phyloP scores from a whole-genome alignment of 1,140 invertebrate species.

The Microplitis demolitor region DNA sequence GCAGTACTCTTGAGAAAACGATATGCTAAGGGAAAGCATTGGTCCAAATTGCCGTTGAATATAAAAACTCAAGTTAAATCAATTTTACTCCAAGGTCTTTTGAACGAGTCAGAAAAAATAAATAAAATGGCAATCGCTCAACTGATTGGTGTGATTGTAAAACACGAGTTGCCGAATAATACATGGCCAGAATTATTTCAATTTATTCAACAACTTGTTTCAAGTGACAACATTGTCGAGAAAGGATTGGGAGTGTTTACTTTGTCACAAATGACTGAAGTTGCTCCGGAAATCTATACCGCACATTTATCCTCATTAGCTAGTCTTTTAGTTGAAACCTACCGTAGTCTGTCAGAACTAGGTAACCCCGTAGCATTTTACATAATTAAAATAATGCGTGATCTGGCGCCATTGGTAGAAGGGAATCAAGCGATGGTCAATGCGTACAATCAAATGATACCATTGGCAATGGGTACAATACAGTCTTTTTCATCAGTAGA shows the following conservation, averaged over 20 bases:
- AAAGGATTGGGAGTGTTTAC: constrained; percentile 73
- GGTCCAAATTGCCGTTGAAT: constrained; percentile 64
- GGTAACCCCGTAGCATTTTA: constrained; percentile 65
- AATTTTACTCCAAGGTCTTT: constrained; percentile 62
- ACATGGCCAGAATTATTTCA: constrained; percentile 74
- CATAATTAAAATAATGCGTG: constrained; percentile 66
- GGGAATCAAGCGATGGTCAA: constrained; percentile 67
- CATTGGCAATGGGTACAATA: constrained; percentile 67
- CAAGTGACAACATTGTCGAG: constrained; percentile 62
- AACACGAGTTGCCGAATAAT: constrained; percentile 72
- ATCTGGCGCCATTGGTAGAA: constrained; percentile 65
- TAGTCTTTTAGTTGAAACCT: constrained; percentile 62
- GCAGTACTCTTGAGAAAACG: constrained; percentile 69
- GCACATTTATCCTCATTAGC: constrained; percentile 64
- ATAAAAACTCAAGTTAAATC: constrained; percentile 47
- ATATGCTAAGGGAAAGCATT: constrained; percentile 66
- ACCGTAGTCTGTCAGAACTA: constrained; percentile 59
- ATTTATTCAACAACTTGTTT: constrained; percentile 67
- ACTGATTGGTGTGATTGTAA: constrained; percentile 71
- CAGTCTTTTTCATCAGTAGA: constrained; percentile 62
- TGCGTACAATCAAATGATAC: constrained; percentile 69
- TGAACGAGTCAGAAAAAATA: constrained; percentile 66
- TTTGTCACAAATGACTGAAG: constrained; percentile 68
- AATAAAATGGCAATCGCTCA: constrained; percentile 71
- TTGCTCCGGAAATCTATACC: constrained; percentile 65